Evolutionary conservation across 92 coral and sea anemone genomes (phyloP), one percentile per base, ranked within the genome.

Genomic region (Umimayanthus chanpuru): DNA sequence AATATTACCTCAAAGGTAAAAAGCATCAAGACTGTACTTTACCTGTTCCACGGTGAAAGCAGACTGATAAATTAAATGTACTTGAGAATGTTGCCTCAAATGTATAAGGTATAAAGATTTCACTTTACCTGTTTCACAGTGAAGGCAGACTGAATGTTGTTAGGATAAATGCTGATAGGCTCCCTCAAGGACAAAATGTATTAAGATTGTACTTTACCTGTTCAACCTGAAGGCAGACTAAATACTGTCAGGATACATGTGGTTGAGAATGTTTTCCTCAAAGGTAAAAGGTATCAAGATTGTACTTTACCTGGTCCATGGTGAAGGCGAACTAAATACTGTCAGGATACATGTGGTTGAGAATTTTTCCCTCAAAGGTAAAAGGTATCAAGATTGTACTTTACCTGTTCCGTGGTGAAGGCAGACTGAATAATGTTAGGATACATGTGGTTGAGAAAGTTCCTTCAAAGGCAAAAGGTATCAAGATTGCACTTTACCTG

Each of bases 391-490:
- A 81, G n/a, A 53, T 25, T 56, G 29, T 28, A 36, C 15, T 74
- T 28, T 87, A 96, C 99, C 99, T 95, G 99, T 64, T 95, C 99
- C 10, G 92, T 92, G 70, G 93, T 92, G 58, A 95, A 89, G 68
- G 93, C 78, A 76, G 94, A 96, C 84, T 97, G 95, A 9, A 96
- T 92, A 72, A 98, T 95, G 91, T 93, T 86, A 0, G 99, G 99
- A 74, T 91, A 97, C 76, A 18, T 61, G 23, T 61, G 25, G 25
- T 20, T 61, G 7, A 61, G 68, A 61, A 21, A 2, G 67, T 61
- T 61, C 8, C 7, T 7, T 20, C 68, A 61, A 21, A 20, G n/a
- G 23, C 20, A 9, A 3, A 20, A 61, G 14, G 68, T 21, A 61
- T 61, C 7, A 61, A 21, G 68, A 21, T 61, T 61, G 7, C 21